Evolutionary conservation across 2,888 invertebrate genomes (phyloP).

Genomic region (Trilocha varians): DNA sequence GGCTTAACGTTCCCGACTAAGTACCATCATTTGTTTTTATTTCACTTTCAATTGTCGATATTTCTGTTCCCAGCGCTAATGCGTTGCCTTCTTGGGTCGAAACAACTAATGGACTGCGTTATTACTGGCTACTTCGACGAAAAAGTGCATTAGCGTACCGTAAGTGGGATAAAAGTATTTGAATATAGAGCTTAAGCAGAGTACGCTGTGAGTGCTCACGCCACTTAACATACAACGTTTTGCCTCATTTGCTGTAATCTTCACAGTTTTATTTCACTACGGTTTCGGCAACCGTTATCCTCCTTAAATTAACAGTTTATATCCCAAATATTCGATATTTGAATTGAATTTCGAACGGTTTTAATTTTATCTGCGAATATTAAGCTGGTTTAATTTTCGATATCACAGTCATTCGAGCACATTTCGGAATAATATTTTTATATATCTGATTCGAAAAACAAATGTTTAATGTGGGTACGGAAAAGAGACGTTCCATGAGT

Average conservation of each 20-base stretch:
- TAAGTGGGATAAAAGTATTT: conserved; percentile 67
- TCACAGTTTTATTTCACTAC: conserved; percentile 41
- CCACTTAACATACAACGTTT: conserved; percentile 58
- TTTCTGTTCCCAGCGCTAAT: conserved; percentile 35
- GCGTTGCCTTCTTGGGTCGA: conserved; percentile 36
- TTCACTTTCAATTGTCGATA: conserved; percentile 22
- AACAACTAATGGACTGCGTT: conserved; percentile 59
- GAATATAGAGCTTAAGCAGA: conserved; percentile 64
- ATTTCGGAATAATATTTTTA: background rate
- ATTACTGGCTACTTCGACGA: conserved; percentile 59
- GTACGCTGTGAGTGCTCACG: conserved; percentile 55
- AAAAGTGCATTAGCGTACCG: conserved; percentile 66
- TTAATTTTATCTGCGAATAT: conserved; percentile 24
- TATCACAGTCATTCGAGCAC: conserved; percentile 6
- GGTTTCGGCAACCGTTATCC: conserved; percentile 26
- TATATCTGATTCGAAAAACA: background rate
- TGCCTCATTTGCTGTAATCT: conserved; percentile 57
- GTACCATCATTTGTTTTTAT: conserved; percentile 6
- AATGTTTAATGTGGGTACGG: conserved; percentile 1
- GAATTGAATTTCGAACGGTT: conserved; percentile 29
- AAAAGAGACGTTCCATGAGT: conserved; percentile 27
- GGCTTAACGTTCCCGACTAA: conserved; percentile 8
- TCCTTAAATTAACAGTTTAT: conserved; percentile 29
- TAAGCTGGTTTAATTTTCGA: conserved; percentile 17
- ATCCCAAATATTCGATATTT: conserved; percentile 30